Evolutionary conservation across 2,888 invertebrate species (phyloP).

Genomic region (Loripinus fragilis): DNA sequence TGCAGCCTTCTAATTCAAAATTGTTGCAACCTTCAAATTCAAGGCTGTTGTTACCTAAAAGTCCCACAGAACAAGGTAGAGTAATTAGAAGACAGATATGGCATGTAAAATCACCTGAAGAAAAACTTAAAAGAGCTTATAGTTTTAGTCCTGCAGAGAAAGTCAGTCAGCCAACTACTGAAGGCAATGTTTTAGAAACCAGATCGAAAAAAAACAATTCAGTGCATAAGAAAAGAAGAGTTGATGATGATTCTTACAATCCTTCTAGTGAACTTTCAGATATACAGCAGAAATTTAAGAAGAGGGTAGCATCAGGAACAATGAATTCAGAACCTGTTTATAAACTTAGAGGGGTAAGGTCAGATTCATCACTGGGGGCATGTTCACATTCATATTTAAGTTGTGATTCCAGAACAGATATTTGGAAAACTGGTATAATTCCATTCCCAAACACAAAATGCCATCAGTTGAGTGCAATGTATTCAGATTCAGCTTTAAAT

Average conservation of each 20-base stretch:
- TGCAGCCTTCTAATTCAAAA: too few relatives aligned
- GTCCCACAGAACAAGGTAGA: not conserved
- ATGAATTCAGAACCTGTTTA: not conserved
- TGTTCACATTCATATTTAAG: too few relatives aligned
- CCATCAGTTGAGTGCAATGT: not conserved
- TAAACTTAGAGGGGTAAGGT: conserved; percentile 5
- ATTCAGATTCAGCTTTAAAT: not conserved
- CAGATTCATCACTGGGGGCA: not conserved
- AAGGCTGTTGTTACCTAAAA: not conserved
- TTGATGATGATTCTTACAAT: too few relatives aligned
- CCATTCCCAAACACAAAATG: not conserved
- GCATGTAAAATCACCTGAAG: conserved; percentile 8
- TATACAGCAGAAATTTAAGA: not conserved
- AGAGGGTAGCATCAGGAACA: too few relatives aligned
- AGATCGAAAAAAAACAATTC: too few relatives aligned
- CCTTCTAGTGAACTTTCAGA: not conserved
- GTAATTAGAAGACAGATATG: not conserved
- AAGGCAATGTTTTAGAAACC: not conserved
- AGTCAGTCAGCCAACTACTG: not conserved
- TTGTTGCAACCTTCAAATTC: too few relatives aligned
- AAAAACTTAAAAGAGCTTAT: not conserved
- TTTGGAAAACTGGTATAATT: too few relatives aligned
- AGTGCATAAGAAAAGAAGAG: too few relatives aligned
- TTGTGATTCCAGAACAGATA: too few relatives aligned
- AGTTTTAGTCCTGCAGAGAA: not conserved